phyloP scores from a whole-genome alignment of 2,113 vertebrate species.

The Manacus vitellinus region DNA sequence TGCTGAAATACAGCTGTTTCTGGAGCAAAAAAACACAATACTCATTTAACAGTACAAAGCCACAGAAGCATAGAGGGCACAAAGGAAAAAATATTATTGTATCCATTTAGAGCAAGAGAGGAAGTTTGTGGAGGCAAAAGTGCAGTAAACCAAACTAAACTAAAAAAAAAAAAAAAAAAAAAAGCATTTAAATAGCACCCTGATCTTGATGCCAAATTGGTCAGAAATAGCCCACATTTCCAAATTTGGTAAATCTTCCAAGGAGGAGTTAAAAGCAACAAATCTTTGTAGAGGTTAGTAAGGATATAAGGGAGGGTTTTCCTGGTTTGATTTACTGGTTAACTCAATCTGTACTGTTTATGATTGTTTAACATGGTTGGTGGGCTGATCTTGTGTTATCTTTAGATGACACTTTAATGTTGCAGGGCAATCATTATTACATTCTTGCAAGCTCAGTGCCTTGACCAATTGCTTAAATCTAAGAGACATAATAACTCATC shows the following conservation, averaged over 20 bases:
- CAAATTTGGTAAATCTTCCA: constrained; percentile 23
- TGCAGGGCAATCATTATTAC: neutral
- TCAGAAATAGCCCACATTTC: neutral
- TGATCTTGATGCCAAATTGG: neutral
- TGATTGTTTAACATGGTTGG: neutral
- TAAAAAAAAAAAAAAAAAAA: neutral
- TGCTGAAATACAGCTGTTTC: neutral
- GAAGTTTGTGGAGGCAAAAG: neutral
- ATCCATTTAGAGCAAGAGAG: neutral
- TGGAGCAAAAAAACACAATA: neutral
- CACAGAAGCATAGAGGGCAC: neutral
- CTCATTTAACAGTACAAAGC: neutral
- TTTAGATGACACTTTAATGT: constrained; percentile 21
- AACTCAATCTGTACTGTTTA: neutral
- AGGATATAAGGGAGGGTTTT: neutral
- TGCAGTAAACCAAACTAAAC: constrained; percentile 5
- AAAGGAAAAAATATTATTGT: neutral
- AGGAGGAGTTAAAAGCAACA: neutral
- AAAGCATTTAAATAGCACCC: neutral
- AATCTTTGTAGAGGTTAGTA: neutral
- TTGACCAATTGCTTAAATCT: neutral
- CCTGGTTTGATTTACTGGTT: constrained; percentile 7
- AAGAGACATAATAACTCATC: neutral
- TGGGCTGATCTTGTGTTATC: neutral
- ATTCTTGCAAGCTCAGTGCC: neutral